These are phyloP conservation scores for Cebus imitator DNA, from an alignment of 2,113 vertebrate genomes.

Conservation along the genomic window DNA sequence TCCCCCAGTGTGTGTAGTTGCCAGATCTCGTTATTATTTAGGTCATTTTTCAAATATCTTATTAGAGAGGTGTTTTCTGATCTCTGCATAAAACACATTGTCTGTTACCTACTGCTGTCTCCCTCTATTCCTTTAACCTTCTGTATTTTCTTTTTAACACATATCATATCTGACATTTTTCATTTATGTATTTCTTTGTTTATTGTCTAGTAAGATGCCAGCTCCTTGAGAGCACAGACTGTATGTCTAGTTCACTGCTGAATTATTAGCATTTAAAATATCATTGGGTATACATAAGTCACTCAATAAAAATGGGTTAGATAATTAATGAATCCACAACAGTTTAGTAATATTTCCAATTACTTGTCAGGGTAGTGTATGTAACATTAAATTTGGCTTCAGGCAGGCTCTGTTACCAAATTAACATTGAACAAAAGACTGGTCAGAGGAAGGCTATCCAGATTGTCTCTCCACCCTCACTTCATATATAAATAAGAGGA, in stretches of 20 bases:
- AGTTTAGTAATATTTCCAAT: background rate
- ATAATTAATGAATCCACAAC: background rate
- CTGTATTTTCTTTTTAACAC: background rate
- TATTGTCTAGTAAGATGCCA: background rate
- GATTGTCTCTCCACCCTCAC: background rate
- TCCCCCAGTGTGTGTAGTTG: background rate
- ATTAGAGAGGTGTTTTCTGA: background rate
- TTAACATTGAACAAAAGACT: background rate
- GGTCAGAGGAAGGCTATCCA: background rate
- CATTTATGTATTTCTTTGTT: background rate
- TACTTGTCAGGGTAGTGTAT: background rate
- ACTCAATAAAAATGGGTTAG: background rate
- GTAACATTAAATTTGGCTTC: background rate
- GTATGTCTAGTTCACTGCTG: background rate
- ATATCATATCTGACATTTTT: background rate
- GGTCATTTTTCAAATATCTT: background rate
- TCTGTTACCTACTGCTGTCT: background rate
- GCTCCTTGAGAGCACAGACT: background rate
- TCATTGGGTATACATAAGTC: background rate
- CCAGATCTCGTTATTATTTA: background rate
- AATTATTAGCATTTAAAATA: background rate
- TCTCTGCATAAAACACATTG: background rate
- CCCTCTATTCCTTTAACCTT: background rate
- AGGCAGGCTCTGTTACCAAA: background rate
- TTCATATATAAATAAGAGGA: background rate